phyloP scores from a whole-genome alignment of 2,888 invertebrate species.

The Thelaira solivaga region DNA sequence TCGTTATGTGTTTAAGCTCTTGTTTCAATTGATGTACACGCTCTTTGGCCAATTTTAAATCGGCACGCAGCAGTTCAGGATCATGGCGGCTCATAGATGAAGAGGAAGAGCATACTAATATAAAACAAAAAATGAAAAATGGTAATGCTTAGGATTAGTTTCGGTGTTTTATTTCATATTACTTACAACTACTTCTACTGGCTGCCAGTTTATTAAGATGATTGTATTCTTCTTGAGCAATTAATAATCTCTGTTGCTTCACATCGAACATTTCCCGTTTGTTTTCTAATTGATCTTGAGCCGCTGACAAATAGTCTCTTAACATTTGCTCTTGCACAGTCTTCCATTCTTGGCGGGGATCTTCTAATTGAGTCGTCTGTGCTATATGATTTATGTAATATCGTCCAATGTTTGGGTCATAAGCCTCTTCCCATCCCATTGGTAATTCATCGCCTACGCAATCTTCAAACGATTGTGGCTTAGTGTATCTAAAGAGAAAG shows the following conservation, averaged over 20 bases:
- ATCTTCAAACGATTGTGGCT: slow-evolving; percentile 97
- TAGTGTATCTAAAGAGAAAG: slow-evolving; percentile 88
- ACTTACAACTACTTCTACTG: slow-evolving; percentile 93
- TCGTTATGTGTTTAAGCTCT: slow-evolving; percentile 93
- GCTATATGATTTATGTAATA: slow-evolving; percentile 98
- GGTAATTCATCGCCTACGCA: slow-evolving; percentile 98
- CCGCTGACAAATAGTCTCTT: slow-evolving; percentile 95
- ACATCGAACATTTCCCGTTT: slow-evolving; percentile 98
- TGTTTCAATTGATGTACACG: slow-evolving; percentile 92
- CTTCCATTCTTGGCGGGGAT: slow-evolving; percentile 97
- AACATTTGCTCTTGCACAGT: slow-evolving; percentile 97
- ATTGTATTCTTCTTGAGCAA: slow-evolving; percentile 97
- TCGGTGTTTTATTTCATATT: background rate
- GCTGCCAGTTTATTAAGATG: slow-evolving; percentile 93
- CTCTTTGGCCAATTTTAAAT: slow-evolving; percentile 92
- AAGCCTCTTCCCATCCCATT: slow-evolving; percentile 97
- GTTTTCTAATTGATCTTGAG: slow-evolving; percentile 96
- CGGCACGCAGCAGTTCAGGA: slow-evolving; percentile 93
- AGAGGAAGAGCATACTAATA: slow-evolving; percentile 87
- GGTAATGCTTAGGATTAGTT: background rate
- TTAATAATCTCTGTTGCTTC: slow-evolving; percentile 93
- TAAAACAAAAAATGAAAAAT: background rate
- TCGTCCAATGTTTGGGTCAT: slow-evolving; percentile 94
- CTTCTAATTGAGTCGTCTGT: slow-evolving; percentile 96
- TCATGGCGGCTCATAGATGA: slow-evolving; percentile 95